Evolutionary conservation across 2,888 invertebrate species (phyloP), one percentile per base, ranked within the genome.

Genomic region (Crocallis elinguaria): DNA sequence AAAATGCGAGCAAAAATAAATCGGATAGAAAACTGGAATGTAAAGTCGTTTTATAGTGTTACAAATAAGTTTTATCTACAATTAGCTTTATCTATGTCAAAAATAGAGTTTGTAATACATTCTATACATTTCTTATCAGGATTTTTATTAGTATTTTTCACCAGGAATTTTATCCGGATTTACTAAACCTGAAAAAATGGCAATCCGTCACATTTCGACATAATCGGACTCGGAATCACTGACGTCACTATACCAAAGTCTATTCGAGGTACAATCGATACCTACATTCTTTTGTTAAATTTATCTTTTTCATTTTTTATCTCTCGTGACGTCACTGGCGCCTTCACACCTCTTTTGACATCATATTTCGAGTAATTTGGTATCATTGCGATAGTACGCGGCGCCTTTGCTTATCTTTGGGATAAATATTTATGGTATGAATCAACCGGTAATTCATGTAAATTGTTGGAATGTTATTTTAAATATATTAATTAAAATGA

Each of bases 391-490:
- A 63, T 67, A 50, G 8, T 2, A 17, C 23, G 37, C 52, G 64
- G 68, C 68, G 71, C 70, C 70, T 42, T 38, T 39, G 13, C 38
- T 65, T 67, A 71, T 67, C 61, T 29, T 53, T 56, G 50, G 32
- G 1, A 38, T 9, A 61, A 63, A 73, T 75, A 62, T 57, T 69
- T 69, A 32, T 42, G 23, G 44, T 27, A 56, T 73, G 68, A 70
- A 51, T 70, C 69, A 68, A 49, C 41, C 16, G 11, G n/a, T 33
- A 0, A 3, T 12, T 14, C 5, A 25, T 9, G 1, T 13, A 23
- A 9, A 13, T 29, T 36, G 12, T 19, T 1, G 21, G n/a, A 21
- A 36, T 3, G 33, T 35, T 19, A 35, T 27, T 6, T 1, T 32
- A 23, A 38, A 25, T 16, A 11, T 5, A 27, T 11, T 29, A 27